Conservation (phyloP, 2,888 invertebrate species). For the Cyclophora albipunctata region DNA sequence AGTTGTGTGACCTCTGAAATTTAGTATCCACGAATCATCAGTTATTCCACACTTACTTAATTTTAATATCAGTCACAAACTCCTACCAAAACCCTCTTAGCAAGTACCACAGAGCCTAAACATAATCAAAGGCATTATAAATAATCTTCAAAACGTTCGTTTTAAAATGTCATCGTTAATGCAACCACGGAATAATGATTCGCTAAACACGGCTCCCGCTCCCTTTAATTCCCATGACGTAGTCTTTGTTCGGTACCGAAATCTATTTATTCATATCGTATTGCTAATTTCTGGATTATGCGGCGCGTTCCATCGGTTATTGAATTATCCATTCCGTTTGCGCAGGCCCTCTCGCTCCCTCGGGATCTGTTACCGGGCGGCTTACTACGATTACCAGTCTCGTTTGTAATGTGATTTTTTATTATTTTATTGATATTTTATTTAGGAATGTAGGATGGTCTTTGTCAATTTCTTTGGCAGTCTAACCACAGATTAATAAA, state of each 20-base stretch:
- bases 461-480: too few species aligned
- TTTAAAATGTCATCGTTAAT: constrained; percentile 23
- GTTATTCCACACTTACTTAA: too few species aligned
- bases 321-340: constrained; percentile 73
- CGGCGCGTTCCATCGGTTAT: constrained; percentile 67
- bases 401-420: constrained; percentile 14
- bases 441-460: too few species aligned
- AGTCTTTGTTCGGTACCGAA: constrained; percentile 58
- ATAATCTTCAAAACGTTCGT: too few species aligned
- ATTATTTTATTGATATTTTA: too few species aligned
- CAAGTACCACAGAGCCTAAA: too few species aligned
- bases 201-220: constrained; percentile 43
- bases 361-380: constrained; percentile 34
- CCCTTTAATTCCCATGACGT: constrained; percentile 49
- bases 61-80: too few species aligned
- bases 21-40: too few species aligned
- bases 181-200: constrained; percentile 57
- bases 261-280: constrained; percentile 73
- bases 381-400: constrained; percentile 14
- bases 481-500: too few species aligned
- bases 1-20: too few species aligned
- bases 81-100: too few species aligned
- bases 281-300: constrained; percentile 72
- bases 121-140: too few species aligned
- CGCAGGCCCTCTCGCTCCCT: constrained; percentile 43